Evolutionary conservation across 2,888 invertebrate genomes (phyloP).

Genomic region (Hymenopus coronatus): DNA sequence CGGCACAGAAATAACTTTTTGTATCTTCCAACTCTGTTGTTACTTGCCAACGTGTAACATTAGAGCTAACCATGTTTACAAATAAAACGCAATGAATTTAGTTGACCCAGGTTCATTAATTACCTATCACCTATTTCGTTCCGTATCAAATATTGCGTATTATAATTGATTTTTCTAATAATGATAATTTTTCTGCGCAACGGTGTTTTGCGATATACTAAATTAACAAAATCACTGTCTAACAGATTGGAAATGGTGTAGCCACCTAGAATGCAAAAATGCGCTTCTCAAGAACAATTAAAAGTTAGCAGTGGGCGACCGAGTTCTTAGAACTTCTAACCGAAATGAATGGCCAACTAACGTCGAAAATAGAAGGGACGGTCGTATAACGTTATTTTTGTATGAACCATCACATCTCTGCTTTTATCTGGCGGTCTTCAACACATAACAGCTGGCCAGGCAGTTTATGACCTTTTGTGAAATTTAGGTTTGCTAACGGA

Average conservation of each 20-base stretch:
- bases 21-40: neutral
- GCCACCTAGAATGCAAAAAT: neutral
- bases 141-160: neutral
- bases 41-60: neutral
- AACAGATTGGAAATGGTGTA: neutral
- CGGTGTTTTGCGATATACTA: no score
- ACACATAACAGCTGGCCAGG: neutral
- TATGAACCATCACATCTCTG: neutral
- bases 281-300: neutral
- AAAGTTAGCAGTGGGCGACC: neutral
- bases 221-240: neutral
- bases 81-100: neutral
- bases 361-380: neutral
- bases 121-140: neutral
- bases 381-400: neutral
- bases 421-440: neutral
- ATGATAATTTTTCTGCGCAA: no score
- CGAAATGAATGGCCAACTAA: neutral
- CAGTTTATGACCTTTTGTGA: neutral
- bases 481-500: neutral
- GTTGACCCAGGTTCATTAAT: neutral
- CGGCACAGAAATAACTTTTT: neutral
- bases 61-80: neutral
- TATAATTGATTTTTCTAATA: neutral
- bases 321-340: neutral